Base-by-base conservation (phyloP, 2,797 vertebrate species). In the Euthynnus affinis region DNA sequence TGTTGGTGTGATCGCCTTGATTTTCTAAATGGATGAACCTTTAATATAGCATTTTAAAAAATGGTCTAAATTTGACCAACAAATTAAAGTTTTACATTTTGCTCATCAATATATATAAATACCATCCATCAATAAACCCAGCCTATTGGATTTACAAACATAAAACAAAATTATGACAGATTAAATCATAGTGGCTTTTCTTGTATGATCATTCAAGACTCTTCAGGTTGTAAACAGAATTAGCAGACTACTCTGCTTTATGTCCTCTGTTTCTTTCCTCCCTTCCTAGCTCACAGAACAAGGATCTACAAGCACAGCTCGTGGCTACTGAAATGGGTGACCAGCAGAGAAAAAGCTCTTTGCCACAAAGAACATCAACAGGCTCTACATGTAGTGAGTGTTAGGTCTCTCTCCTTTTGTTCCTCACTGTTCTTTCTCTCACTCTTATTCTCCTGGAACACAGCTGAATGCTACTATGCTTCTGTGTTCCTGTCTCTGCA, bases 391-490 rank as follows among this genome's bases (percentile, higher is more conserved):
- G 72, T 71, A 62, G 13, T 67, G 49, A 73, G 48, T 3, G 42
- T 42, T 61, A 6, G 60, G 61, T 79, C 59, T 72, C 25, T 75
- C 53, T 83, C 27, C 56, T 64, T 81, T 85, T 87, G 74, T 86
- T 86, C 42, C 63, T 82, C 61, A 27, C 42, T n/a, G 29, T 66
- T 75, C 61, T 83, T 80, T 76, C 61, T 60, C 55, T 76, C 67
- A 52, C 66, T 81, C 55, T 56, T 72, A 68, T 80, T 87, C 63
- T 83, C 60, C 59, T 86, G 67, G 59, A 88, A 85, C 88, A 80
- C 76, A 81, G 65, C 57, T 69, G 71, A 86, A 85, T 61, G 63
- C 79, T 70, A 53, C 76, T 87, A 56, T 86, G 60, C 80, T 80
- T 84, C 60, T 62, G 79, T 81, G 70, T 88, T 81, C 74, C 82